phyloP scores from a whole-genome alignment of 2,797 vertebrate species.

The Hafferia zeledoni region DNA sequence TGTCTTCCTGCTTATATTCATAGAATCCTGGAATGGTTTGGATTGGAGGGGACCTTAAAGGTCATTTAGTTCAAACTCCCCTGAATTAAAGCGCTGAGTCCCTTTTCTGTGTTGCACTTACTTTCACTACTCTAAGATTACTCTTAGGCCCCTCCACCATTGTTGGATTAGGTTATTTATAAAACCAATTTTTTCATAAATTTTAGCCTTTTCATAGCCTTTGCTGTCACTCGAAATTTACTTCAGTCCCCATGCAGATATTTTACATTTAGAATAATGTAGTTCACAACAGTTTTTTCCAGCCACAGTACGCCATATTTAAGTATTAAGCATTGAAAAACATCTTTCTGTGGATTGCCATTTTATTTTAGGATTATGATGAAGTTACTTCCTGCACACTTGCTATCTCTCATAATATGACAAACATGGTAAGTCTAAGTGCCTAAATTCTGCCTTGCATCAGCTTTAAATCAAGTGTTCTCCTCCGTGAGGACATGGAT shows the following conservation, averaged over 20 bases:
- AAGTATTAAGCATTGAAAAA: neutral
- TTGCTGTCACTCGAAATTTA: neutral
- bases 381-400: neutral
- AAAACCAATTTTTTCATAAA: neutral
- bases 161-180: neutral
- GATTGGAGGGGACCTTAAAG: neutral
- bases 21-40: neutral
- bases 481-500: neutral
- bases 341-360: neutral
- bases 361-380: neutral
- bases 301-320: neutral
- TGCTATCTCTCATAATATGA: neutral
- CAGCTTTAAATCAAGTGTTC: neutral
- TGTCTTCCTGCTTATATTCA: neutral
- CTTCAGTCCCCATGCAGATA: neutral
- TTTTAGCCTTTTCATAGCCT: neutral
- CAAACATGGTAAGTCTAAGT: neutral
- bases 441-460: neutral
- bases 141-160: neutral
- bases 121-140: neutral
- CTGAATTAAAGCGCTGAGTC: neutral
- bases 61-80: neutral
- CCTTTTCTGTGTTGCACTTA: neutral
- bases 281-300: neutral
- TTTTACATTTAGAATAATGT: neutral